phyloP scores from a whole-genome alignment of 2,113 vertebrate genomes.

The Spizaetus ornatus region DNA sequence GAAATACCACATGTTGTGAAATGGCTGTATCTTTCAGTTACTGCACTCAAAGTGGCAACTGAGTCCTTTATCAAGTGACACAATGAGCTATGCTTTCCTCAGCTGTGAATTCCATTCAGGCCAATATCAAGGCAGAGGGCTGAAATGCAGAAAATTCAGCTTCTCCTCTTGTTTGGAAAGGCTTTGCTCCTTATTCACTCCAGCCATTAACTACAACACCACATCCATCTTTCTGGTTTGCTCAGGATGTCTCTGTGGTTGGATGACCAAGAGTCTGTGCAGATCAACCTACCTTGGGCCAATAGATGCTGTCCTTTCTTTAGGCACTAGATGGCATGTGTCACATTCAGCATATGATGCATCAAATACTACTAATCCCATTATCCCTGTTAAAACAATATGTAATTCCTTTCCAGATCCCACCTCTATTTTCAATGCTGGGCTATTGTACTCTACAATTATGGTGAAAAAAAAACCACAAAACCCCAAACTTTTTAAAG shows the following conservation, averaged over 20 bases:
- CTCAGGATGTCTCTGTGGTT: rapidly evolving
- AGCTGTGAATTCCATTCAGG: not conserved
- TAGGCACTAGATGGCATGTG: not conserved
- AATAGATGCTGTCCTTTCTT: not conserved
- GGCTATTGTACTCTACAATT: not conserved
- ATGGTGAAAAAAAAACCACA: not conserved
- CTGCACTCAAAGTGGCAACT: not conserved
- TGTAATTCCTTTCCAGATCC: not conserved
- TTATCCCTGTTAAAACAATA: not conserved
- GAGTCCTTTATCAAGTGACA: not conserved
- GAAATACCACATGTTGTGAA: not conserved
- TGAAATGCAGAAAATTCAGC: not conserved
- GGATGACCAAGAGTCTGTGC: not conserved
- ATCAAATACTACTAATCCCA: not conserved
- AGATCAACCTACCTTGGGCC: not conserved
- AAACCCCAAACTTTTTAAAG: not conserved
- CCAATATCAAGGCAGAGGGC: not conserved
- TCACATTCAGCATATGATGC: rapidly evolving
- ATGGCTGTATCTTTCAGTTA: not conserved
- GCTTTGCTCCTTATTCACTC: not conserved
- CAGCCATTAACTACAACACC: not conserved
- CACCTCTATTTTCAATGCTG: not conserved
- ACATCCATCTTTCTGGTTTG: not conserved
- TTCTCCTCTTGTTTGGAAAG: not conserved
- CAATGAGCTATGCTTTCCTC: not conserved